Base-by-base conservation (phyloP, 2,113 vertebrate genomes). In the Asarcornis scutulata region DNA sequence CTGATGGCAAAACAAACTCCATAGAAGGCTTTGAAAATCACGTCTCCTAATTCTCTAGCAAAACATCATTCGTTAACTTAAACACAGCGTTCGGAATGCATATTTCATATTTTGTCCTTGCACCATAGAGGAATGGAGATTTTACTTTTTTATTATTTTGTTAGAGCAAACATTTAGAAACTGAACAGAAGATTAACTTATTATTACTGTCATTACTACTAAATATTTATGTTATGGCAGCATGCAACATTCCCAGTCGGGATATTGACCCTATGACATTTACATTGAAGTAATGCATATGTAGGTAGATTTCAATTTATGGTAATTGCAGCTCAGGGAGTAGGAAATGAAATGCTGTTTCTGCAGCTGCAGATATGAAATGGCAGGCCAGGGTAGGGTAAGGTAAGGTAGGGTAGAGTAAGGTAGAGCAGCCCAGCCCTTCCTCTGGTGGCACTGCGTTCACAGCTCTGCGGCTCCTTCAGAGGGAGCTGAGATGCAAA, bases 371-470 rank as follows among this genome's bases (percentile, higher is more conserved):
- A 48, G 7, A 3, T 11, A 26, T 16, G 11, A 31, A 71, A 75
- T 2, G 21, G 15, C 3, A 76, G 62, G 14, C 38, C 13, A 52
- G 12, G 22, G 23, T 22, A 48, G 20, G 46, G 46, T 48, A 48
- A 5, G 46, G 46, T 48, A 48, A 10, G 46, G 46, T 46, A 46
- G 20, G 46, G 46, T 48, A 48, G 46, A 20, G 46, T 46, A 46
- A 20, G 46, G 46, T 20, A 46, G 46, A 20, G 20, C 20, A 48
- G 46, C 46, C 46, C 29, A 21, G 58, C 29, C 59, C 59, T 55
- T 75, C 18, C 13, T 56, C 34, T 10, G 0, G 6, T 11, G 20
- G 26, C 55, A 32, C 1, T n/a, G 16, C 48, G 9, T 8, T 50
- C 8, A 4, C 34, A 80, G 36, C 40, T 42, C 5, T 2, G 11